A percentile compares a stretch with the other conserved stretches of the same genome.
Evolutionary conservation across 2,113 vertebrate species (phyloP).

Genomic region (Haemorhous mexicanus): DNA sequence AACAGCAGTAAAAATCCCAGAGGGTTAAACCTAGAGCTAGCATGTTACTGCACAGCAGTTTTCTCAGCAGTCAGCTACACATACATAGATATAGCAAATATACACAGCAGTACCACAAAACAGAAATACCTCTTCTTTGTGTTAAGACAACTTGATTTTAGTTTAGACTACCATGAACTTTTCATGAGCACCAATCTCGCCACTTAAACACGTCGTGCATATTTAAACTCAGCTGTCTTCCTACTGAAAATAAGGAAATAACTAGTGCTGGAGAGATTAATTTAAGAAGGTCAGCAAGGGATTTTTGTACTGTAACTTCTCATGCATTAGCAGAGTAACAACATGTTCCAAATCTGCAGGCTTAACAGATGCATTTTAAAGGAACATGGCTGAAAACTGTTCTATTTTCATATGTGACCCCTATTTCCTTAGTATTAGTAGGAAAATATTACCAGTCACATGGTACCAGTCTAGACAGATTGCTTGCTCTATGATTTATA

Average conservation of each 20-base stretch:
- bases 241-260: conserved; percentile 24
- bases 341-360: background rate
- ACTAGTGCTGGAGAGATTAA: conserved; percentile 44
- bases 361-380: conserved; percentile 28
- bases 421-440: conserved; percentile 16
- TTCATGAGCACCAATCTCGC: background rate
- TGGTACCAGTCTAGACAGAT: conserved; percentile 59
- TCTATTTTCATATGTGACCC: conserved; percentile 39
- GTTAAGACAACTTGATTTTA: background rate
- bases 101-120: background rate
- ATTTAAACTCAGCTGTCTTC: background rate
- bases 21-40: background rate
- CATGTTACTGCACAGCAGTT: background rate
- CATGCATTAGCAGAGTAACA: conserved; percentile 7
- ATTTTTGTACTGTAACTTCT: conserved; percentile 54
- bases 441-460: conserved; percentile 42
- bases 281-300: conserved; percentile 45
- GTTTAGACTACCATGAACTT: background rate
- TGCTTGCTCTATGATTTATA: conserved; percentile 29
- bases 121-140: background rate
- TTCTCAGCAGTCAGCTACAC: background rate
- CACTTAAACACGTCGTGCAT: background rate
- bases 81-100: background rate
- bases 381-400: background rate
- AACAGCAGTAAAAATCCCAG: background rate